Conservation (phyloP, 2,888 invertebrate species). For the Limenitis arthemis region DNA sequence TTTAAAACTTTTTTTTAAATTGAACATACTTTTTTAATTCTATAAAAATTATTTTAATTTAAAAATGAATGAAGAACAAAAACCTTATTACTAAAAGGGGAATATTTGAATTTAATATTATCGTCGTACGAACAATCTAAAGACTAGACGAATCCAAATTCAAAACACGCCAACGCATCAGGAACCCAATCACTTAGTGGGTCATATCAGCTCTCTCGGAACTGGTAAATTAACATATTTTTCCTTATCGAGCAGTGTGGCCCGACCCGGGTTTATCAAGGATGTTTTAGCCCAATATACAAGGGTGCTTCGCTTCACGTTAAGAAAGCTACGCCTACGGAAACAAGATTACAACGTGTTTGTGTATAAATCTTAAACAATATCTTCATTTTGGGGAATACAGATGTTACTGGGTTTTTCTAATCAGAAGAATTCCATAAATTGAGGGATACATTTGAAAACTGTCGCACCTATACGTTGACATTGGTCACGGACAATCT, state of each 20-base stretch:
- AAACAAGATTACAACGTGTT: constrained; percentile 63
- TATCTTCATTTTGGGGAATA: constrained; percentile 51
- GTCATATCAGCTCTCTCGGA: constrained; percentile 59
- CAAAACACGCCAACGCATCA: constrained; percentile 56
- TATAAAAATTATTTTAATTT: too few relatives aligned
- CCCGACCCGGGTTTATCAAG: constrained; percentile 58
- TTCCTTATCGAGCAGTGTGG: constrained; percentile 64
- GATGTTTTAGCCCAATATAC: constrained; percentile 58
- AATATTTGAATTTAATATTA: too few relatives aligned
- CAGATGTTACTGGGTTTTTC: constrained; percentile 23
- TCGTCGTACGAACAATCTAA: neutral
- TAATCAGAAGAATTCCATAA: neutral
- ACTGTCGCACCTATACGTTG: too few relatives aligned
- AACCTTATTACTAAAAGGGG: too few relatives aligned
- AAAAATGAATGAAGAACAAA: too few relatives aligned
- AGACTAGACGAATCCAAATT: constrained; percentile 48
- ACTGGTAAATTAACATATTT: constrained; percentile 67
- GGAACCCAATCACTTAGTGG: constrained; percentile 70
- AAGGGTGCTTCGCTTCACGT: constrained; percentile 40
- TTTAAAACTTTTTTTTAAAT: too few relatives aligned
- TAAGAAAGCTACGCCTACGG: constrained; percentile 63
- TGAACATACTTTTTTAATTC: too few relatives aligned
- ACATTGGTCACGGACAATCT: too few relatives aligned
- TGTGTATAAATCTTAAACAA: constrained; percentile 62
- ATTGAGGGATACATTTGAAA: too few relatives aligned